Evolutionary conservation across 2,113 vertebrate genomes (phyloP), one percentile per base, ranked within the genome.

Genomic region (Petroica traversi): DNA sequence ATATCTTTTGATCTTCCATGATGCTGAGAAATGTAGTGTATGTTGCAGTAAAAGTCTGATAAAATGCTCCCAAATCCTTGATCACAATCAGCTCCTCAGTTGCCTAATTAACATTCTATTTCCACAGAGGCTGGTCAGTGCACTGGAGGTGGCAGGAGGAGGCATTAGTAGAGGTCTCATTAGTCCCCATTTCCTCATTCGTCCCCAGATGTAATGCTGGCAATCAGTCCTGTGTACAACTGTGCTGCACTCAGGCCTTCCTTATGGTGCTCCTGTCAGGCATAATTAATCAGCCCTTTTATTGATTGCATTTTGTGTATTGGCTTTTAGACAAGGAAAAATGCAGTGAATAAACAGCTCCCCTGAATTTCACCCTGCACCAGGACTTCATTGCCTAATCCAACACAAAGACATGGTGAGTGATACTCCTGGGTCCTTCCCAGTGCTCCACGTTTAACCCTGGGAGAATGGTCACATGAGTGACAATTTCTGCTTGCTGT

Each of bases 181-280:
- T 79, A 95, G 80, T 84, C 59, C 55, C 91, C 26, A 46, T 77
- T 91, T 92, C 89, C 83, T 92, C 79, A 38, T 80, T 85, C 0
- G 0, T 75, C 43, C 69, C 52, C 71, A 92, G 78, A 76, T 72
- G 74, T 13, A 90, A 61, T 18, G 36, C 57, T 94, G 88, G 82
- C 85, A 94, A 73, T 64, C 88, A 76, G 57, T 72, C 81, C 69
- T 85, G 45, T 11, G 13, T 40, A 54, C 62, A 90, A 89, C 75
- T n/a, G 25, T 78, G 73, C 31, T 78, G 15, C 25, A 33, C 29
- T 68, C 77, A 68, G 81, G 48, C 74, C 45, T 88, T 93, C 77
- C 85, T 94, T 93, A 88, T 73, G 90, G 82, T 73, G 62, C 58
- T 79, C 34, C 92, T 93, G 93, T 72, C 85, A 93, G 85, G 78